Percentiles rank a stretch among this genome's conserved stretches.
These are phyloP conservation scores for Iphiclides podalirius DNA, from an alignment of 2,888 invertebrate genomes.

Conservation along the genomic window DNA sequence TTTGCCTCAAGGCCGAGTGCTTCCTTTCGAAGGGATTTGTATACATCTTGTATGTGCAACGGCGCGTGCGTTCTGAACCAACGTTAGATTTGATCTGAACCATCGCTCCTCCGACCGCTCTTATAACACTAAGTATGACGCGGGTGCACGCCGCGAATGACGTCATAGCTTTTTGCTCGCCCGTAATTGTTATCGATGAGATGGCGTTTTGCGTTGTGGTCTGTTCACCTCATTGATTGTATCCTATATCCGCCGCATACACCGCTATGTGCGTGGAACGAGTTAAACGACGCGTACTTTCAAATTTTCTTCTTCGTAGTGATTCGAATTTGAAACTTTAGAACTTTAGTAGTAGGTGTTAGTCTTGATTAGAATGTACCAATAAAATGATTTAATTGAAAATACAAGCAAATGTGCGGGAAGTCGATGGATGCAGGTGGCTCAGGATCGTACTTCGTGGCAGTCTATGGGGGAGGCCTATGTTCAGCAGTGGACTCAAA, in stretches of 20 bases:
- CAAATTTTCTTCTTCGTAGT: conserved; percentile 6
- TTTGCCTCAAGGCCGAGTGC: conserved; percentile 83
- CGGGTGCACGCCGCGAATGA: conserved; percentile 48
- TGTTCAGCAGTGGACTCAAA: too few species aligned
- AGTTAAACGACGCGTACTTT: conserved; percentile 18
- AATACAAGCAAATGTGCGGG: too few species aligned
- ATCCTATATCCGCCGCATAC: not conserved
- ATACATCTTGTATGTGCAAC: conserved; percentile 71
- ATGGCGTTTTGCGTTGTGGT: conserved; percentile 5
- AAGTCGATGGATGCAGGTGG: too few species aligned
- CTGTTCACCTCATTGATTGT: not conserved
- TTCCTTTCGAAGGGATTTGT: conserved; percentile 86
- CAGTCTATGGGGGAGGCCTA: too few species aligned
- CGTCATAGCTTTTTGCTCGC: conserved; percentile 32
- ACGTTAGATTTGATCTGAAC: conserved; percentile 38
- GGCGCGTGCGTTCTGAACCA: conserved; percentile 44
- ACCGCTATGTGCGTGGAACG: too few species aligned
- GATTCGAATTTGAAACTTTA: conserved; percentile 4
- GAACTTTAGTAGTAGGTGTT: too few species aligned
- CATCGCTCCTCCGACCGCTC: conserved; percentile 35
- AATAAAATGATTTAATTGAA: not conserved
- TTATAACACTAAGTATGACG: conserved; percentile 48
- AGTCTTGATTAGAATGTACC: conserved; percentile 1
- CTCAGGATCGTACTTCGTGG: too few species aligned
- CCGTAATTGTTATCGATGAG: conserved; percentile 20